Evolutionary conservation across 2,797 vertebrate species (phyloP).

Genomic region (Erethizon dorsatum): DNA sequence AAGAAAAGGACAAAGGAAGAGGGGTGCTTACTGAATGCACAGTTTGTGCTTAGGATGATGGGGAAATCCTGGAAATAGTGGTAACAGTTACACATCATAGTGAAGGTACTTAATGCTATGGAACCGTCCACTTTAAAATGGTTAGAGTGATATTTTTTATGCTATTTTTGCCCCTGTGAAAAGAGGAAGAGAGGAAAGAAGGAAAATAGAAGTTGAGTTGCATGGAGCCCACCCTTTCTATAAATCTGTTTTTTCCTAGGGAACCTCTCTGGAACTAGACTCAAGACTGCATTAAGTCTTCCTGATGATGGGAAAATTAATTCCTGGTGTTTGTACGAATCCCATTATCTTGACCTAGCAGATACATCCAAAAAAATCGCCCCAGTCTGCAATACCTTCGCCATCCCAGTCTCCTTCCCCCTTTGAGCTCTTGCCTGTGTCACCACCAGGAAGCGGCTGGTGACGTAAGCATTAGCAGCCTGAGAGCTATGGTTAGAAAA

Average conservation of each 20-base stretch:
- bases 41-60: background rate
- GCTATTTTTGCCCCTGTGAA: background rate
- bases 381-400: background rate
- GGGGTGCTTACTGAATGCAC: background rate
- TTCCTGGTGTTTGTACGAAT: background rate
- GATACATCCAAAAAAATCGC: constrained; percentile 13
- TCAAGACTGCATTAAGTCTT: constrained; percentile 49
- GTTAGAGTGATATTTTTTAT: background rate
- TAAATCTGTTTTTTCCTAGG: constrained; percentile 48
- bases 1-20: constrained; percentile 18
- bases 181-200: too few species aligned
- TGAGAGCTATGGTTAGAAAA: background rate
- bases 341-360: constrained; percentile 71
- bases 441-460: background rate
- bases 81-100: background rate
- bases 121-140: background rate
- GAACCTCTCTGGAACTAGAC: constrained; percentile 36
- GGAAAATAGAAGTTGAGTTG: background rate
- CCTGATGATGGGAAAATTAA: constrained; percentile 63
- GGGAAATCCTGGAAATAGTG: background rate
- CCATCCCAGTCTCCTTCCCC: background rate
- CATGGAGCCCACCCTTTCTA: background rate
- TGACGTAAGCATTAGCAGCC: background rate
- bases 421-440: background rate
- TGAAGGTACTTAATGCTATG: background rate